Base-by-base conservation (phyloP, 2,797 vertebrate genomes). In the Petrocephalus sullivani region DNA sequence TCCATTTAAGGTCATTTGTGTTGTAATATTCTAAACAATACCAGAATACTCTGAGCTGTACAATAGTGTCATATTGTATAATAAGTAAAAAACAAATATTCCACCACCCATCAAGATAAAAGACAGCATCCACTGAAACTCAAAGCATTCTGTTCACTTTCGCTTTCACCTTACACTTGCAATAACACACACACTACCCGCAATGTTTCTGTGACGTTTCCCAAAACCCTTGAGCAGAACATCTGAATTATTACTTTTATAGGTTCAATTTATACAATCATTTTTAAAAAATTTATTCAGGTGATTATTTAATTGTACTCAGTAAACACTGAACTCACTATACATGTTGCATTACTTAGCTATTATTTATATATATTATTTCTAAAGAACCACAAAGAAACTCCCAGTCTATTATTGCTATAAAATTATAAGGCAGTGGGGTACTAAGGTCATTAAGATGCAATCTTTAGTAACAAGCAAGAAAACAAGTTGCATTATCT, bases 341-440 rank as follows among this genome's bases (percentile, higher is more conserved):
- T 37, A 67, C 64, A 71, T 5, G 64, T 67, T 33, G 33, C 64
- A 67, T 67, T 46, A 46, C 64, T 67, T 6, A 28, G 61, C 61
- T 23, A 33, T 67, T 51, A 51, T 51, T 51, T 51, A 51, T 51
- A 51, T 58, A 9, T 88, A 89, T 88, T 64, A 90, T 88, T 85
- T 81, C 60, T 85, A 16, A 56, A 85, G 51, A 85, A 33, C 51
- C 83, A 58, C 21, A 85, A 78, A 78, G 71, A 78, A 33, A 56
- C 53, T 85, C 54, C 83, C 28, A 85, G 83, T 57, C n/a, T 83
- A 54, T 49, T 83, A 53, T 12, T 83, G 23, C 49, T 83, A 53
- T 23, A 12, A 83, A 83, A 51, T 51, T 53, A 81, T 41, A 82
- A 46, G 46, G 49, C 81, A 51, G 49, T 82, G 78, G 46, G 41